These are phyloP conservation scores for Pogona vitticeps DNA, from an alignment of 2,113 vertebrate genomes.

Conservation along the genomic window DNA sequence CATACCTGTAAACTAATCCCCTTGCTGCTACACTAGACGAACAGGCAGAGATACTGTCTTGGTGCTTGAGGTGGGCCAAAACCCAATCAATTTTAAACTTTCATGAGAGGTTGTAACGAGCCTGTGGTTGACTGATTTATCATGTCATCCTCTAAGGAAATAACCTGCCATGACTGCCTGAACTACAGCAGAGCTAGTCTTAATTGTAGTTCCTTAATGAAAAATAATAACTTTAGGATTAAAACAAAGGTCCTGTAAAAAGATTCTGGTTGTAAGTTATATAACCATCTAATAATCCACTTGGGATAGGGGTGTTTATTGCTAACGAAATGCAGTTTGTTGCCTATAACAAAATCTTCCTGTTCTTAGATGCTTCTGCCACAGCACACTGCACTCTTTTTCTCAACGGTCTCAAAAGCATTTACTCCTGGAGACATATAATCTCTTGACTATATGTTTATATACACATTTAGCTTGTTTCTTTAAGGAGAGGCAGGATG, in stretches of 20 bases:
- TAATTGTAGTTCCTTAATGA: neutral
- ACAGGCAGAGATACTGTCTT: neutral
- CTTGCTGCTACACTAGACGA: constrained; percentile 10
- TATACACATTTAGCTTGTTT: too few species aligned
- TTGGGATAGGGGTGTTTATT: too few species aligned
- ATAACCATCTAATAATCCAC: too few species aligned
- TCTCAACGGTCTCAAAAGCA: too few species aligned
- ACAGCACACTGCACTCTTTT: too few species aligned
- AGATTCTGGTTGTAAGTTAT: neutral
- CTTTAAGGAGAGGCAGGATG: too few species aligned
- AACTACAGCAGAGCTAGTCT: neutral
- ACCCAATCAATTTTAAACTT: constrained; percentile 34
- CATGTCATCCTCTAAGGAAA: neutral
- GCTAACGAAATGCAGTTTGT: too few species aligned
- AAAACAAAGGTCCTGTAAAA: neutral
- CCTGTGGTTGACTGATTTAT: neutral
- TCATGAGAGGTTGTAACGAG: constrained; percentile 28
- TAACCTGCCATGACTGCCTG: neutral
- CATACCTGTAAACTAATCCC: constrained; percentile 47
- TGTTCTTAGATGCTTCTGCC: too few species aligned
- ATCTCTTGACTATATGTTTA: too few species aligned
- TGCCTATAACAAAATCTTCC: too few species aligned
- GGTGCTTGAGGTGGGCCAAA: constrained; percentile 35
- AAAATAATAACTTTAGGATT: neutral
- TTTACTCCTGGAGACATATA: too few species aligned